A percentile compares a stretch with the other conserved stretches of the same genome.
phyloP scores from a whole-genome alignment of 2,113 vertebrate genomes.

The Poeciliopsis prolifica region DNA sequence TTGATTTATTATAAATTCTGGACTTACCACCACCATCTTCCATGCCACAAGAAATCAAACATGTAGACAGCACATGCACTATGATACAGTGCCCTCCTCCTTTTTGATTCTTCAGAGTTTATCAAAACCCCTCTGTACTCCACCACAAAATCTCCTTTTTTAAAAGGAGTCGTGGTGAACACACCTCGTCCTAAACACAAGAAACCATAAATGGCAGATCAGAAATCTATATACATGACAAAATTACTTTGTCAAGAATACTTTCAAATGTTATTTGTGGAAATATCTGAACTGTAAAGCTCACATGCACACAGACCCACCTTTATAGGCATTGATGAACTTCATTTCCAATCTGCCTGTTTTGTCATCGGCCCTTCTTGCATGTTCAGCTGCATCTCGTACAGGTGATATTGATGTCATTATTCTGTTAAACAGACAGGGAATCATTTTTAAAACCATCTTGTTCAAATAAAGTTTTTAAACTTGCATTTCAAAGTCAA shows the following conservation, averaged over 20 bases:
- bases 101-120: constrained; percentile 2
- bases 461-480: neutral
- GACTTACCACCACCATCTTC: too few relatives aligned
- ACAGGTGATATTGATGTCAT: neutral
- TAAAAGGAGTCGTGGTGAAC: neutral
- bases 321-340: neutral
- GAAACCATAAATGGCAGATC: neutral
- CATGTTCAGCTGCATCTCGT: neutral
- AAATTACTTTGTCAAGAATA: neutral
- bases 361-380: neutral
- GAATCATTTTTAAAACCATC: neutral
- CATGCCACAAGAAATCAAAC: constrained; percentile 2
- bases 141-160: constrained; percentile 23
- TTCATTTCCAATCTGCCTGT: neutral
- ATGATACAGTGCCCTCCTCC: neutral
- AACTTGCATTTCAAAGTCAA: neutral
- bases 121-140: constrained; percentile 19
- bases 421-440: neutral
- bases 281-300: neutral
- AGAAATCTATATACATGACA: too few relatives aligned
- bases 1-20: neutral
- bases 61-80: neutral
- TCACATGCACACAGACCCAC: neutral
- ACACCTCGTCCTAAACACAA: neutral
- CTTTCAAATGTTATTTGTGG: neutral